Evolutionary conservation across 1,140 invertebrate species (phyloP), one percentile per base, ranked within the genome.

Genomic region (Ceratina australensis): DNA sequence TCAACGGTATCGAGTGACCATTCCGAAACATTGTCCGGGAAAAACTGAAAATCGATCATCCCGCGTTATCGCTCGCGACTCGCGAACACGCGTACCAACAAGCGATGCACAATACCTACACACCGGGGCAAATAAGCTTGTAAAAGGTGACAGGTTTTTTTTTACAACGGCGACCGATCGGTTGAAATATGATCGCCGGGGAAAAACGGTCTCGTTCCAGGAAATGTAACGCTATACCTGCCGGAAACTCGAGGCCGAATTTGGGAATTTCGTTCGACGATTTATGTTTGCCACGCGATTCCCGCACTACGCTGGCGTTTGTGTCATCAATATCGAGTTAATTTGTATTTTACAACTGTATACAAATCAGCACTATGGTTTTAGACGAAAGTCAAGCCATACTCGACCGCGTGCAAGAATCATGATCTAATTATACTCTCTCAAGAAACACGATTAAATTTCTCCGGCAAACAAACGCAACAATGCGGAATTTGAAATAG

Each of bases 111-210:
- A 33, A 33, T 33, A 33, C 28, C 28, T n/a, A 33, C 16, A 33
- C 16, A 26, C 15, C 16, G 22, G 16, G 12, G 18, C 42, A 54
- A 66, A 74, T 66, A 75, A 59, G 33, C 13, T n/a, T 28, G 52
- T 8, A 1, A 49, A 47, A 5, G 3, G 1, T 33, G 47, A 75
- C 65, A 50, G n/a, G 56, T 42, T 28, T 60, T 59, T 16, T 33
- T 20, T 15, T 2, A 5, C 5, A 4, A 12, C 42, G 24, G n/a
- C 24, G 50, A 24, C 4, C 65, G 60, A 69, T 76, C 42, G 65
- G 15, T 8, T 76, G 65, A 76, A 52, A 50, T 60, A 76, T 69
- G 65, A 69, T 33, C 73, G 7, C 8, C 12, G 10, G 13, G 54
- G 42, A 60, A 59, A 57, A 69, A 60, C 60, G 33, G 56, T 50